phyloP scores from a whole-genome alignment of 2,888 invertebrate species.

The Piscicola geometra region DNA sequence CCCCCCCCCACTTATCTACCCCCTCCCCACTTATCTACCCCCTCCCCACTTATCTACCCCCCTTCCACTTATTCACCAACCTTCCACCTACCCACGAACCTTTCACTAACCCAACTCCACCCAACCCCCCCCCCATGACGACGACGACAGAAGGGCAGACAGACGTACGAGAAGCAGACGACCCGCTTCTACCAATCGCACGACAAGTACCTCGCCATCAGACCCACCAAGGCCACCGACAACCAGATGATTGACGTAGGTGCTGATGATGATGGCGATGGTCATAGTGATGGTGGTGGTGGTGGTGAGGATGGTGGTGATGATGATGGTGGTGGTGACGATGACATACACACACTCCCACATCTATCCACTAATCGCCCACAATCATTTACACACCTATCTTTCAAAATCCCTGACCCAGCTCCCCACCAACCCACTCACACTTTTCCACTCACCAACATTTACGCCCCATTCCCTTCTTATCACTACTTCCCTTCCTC shows the following conservation, averaged over 20 bases:
- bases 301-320: background rate
- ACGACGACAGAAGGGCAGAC: background rate
- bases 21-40: too few species aligned
- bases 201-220: constrained; percentile 74
- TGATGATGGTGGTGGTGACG: background rate
- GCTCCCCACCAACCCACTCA: background rate
- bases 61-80: too few species aligned
- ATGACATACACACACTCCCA: background rate
- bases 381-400: too few species aligned
- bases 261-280: background rate
- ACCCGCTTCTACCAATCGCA: constrained; percentile 93
- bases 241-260: constrained; percentile 47
- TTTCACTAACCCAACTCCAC: background rate
- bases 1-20: too few species aligned
- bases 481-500: too few species aligned
- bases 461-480: too few species aligned
- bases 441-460: too few species aligned
- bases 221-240: constrained; percentile 59
- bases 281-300: background rate
- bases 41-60: too few species aligned
- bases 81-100: background rate
- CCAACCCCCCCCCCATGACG: background rate
- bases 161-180: constrained; percentile 72
- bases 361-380: too few species aligned
- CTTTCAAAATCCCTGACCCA: too few species aligned